Base-by-base conservation (phyloP, 1,140 invertebrate species). In the Eumaeus atala region DNA sequence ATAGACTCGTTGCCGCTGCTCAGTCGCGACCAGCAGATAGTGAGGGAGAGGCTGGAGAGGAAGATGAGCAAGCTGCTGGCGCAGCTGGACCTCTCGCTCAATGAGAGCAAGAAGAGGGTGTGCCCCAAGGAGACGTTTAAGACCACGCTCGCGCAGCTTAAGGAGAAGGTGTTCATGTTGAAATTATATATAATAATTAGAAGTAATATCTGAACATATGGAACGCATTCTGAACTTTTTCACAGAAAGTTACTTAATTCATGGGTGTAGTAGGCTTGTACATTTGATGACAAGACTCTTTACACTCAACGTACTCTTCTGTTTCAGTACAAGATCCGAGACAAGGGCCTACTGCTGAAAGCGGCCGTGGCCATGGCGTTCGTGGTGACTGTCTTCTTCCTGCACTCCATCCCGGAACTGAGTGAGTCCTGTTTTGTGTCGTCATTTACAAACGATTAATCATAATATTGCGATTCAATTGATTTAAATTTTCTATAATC, bases 1-100 rank as follows among this genome's bases (percentile, higher is more conserved):
- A 93, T 93, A 0, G 92, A 92, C 1, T 95, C 94, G 17, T 78
- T 97, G 0, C 93, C 94, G 0, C 92, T 92, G 8, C 93, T 95
- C 60, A 95, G 94, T 53, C 92, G 93, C 74, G 95, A 97, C 70
- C 95, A 96, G 73, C 92, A 92, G 52, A 73, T 94, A 0, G 95
- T 97, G 0, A 89, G 93, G 50, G 92, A 92, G 51, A 91, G 94
- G 1, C 83, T 97, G 2, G 83, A 92, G 66, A 92, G 93, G 69
- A 96, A 96, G 77, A 90, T 93, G n/a, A 54, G 34, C 33, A 85
- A 85, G 38, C 50, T 88, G 16, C 68, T 68, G 6, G 18, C 54
- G 0, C 89, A 91, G 54, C 75, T 96, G 0, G 92, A 93, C 56
- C 90, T 87, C 34, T 91, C 91, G 69, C 67, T 92, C 11, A 77